Evolutionary conservation across 2,797 vertebrate genomes (phyloP), one percentile per base, ranked within the genome.

Genomic region (Alectoris magna): DNA sequence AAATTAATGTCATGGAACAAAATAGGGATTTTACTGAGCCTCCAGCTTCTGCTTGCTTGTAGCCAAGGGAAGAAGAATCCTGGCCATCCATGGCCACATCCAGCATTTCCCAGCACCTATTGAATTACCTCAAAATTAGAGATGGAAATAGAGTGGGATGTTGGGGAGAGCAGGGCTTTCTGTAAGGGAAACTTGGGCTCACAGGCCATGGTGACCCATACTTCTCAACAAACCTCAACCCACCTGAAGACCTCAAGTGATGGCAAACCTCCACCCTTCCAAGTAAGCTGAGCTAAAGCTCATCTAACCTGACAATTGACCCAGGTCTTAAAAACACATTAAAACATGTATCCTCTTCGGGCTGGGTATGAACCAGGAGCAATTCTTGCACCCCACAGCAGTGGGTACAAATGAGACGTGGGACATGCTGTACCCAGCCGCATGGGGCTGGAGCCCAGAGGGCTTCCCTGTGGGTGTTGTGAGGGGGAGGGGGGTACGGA

Each of bases 1-100:
- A 98, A 98, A 97, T 97, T 97, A 98, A 98, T 58, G 81, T 91
- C 83, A 96, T 0, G 78, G 97, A 98, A 98, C 97, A 94, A 77
- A 95, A 63, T 23, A 17, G 51, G 66, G 38, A 66, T 73, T 64
- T 94, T 77, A 56, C 27, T 14, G 88, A 19, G 29, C 73, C 88
- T 51, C 31, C 31, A 5, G 69, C 63, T 69, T n/a, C 70, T 19
- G 49, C 63, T 51, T 73, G 73, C 56, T 41, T 34, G 70, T 44
- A 70, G 36, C 27, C 6, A n/a, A 53, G 49, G 14, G 11, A 8
- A 60, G 43, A 39, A 62, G 56, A 91, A 43, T 19, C 39, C 27
- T 31, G 19, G 34, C 59, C 10, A 15, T 23, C 36, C 21, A 14
- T 22, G n/a, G 56, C 56, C 9, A 31, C 31, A 34, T 58, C 56